phyloP scores from a whole-genome alignment of 2,113 vertebrate species.

The Mesocricetus auratus region DNA sequence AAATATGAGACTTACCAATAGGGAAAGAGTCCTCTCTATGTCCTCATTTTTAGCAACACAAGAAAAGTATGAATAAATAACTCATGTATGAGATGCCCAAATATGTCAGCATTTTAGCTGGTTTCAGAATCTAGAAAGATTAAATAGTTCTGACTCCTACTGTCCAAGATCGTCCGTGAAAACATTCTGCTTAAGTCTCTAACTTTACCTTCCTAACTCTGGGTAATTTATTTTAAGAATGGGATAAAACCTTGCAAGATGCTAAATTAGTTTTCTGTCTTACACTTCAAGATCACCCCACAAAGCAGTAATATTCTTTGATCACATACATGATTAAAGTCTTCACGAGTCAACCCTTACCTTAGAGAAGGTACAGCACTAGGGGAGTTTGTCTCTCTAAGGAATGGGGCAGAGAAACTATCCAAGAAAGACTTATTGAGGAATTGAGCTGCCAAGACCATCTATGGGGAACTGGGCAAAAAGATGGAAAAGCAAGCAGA shows the following conservation, averaged over 20 bases:
- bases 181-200: neutral
- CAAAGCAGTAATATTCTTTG: neutral
- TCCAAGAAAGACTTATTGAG: neutral
- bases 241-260: neutral
- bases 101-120: neutral
- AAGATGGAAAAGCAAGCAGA: neutral
- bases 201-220: neutral
- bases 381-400: neutral
- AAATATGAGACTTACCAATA: neutral
- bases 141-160: conserved; percentile 7
- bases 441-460: neutral
- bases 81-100: neutral
- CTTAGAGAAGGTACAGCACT: neutral
- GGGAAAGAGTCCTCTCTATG: neutral
- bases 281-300: neutral
- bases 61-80: neutral
- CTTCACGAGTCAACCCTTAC: conserved; percentile 7
- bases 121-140: neutral
- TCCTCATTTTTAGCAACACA: conserved; percentile 20
- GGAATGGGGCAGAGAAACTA: neutral
- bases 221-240: neutral
- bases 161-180: neutral
- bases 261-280: conserved; percentile 23
- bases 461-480: neutral
- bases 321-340: neutral